Evolutionary conservation across 1,140 invertebrate species (phyloP), one percentile per base, ranked within the genome.

Genomic region (Cardiocondyla obscurior): DNA sequence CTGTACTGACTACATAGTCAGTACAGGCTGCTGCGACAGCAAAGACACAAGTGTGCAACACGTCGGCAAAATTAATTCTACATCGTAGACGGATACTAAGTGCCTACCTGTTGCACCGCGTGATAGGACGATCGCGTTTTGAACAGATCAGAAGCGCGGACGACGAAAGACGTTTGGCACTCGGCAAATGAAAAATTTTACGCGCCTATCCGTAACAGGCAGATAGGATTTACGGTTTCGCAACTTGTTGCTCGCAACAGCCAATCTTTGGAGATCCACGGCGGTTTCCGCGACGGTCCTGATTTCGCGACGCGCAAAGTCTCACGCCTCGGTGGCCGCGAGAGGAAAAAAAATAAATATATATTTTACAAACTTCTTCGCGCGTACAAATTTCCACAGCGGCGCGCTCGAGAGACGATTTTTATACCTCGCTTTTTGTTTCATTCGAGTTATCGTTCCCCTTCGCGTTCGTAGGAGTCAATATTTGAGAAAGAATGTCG

Each of bases 31-130:
- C 62, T 53, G 74, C 33, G 53, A 44, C 12, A 19, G n/a, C 57
- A 33, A 12, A 64, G 85, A 86, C 62, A 65, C 82, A 83, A 82
- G 58, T 44, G 58, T 44, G 58, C 58, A 53, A 51, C 81, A 76
- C 53, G 85, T 83, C 55, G 67, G 70, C 49, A 69, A 86, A 87
- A 87, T 87, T 87, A 87, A 87, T 87, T 87, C 81, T 83, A 82
- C 72, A 67, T 83, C 73, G 83, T 81, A 88, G 83, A 90, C 88
- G 83, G 81, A 87, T 89, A 90, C 88, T 90, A 90, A 91, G 90
- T 89, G 85, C 90, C 89, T 91, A 90, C 90, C 90, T 91, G 90
- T 91, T 91, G 90, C 90, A 87, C 89, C 81, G 22, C 58, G 76
- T 83, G 70, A 86, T 77, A 85, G 88, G 85, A 89, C 84, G 87